Evolutionary conservation across 2,797 vertebrate genomes (phyloP), one percentile per base, ranked within the genome.

Genomic region (Zenarchopterus dispar): DNA sequence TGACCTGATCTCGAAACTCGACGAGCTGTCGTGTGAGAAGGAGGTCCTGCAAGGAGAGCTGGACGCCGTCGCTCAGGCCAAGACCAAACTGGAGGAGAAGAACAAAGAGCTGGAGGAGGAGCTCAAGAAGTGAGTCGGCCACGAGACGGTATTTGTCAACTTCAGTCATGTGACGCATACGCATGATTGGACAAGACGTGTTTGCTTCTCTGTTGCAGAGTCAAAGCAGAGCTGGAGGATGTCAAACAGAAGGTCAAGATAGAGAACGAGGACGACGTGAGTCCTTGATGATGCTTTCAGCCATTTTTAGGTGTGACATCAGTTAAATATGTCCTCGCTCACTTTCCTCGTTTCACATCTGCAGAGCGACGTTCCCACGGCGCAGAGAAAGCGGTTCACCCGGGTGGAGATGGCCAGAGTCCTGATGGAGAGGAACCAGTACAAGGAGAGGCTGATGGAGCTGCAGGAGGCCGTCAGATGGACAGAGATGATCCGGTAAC

Each of bases 371-470:
- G 96, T 98, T 51, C 96, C 97, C 1, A 97, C 97, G 48, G 96
- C 97, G 0, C 97, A 98, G 89, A 95, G 97, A 63, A 94, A 96
- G 21, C 94, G 97, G 56, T 99, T 99, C 89, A 99, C 97, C 0
- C 88, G 97, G 0, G 96, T 99, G 74, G 97, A 99, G 91, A 99
- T 99, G 97, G 97, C 97, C 6, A 84, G 97, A 0, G 97, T 99
- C 51, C 93, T 99, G 62, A 99, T 99, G 97, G 97, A 99, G 81
- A 94, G 97, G 45, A 99, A 99, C 84, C 97, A 99, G 69, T 99
- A 99, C 56, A 99, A 99, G 71, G 97, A 99, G 81, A 92, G 97
- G 51, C 85, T 99, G 65, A 99, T 99, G 97, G 97, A 98, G 89
- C 94, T 99, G 54, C 97, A 99, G 88, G 97, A 99, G 72, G 97